Evolutionary conservation across 2,113 vertebrate species (phyloP).

Genomic region (Microcebus tavaratra): DNA sequence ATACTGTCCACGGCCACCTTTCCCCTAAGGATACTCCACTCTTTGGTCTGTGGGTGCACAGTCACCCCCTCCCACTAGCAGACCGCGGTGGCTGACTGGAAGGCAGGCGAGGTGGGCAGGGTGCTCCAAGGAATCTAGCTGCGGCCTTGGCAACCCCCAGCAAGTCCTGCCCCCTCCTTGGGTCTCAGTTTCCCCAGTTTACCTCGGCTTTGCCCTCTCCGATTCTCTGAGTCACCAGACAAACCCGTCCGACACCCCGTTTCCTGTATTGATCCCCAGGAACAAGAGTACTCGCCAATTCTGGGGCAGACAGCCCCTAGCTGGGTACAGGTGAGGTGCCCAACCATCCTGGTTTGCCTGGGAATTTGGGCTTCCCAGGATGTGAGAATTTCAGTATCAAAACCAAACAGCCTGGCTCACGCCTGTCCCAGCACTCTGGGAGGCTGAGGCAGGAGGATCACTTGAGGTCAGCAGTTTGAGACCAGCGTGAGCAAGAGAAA

Average conservation of each 20-base stretch:
- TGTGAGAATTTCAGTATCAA: background rate
- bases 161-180: background rate
- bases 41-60: accelerated
- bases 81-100: accelerated
- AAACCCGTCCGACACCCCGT: accelerated
- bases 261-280: background rate
- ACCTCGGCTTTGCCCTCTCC: background rate
- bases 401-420: background rate
- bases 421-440: too few species aligned
- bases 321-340: too few species aligned
- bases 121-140: background rate
- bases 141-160: background rate
- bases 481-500: too few species aligned
- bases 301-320: too few species aligned
- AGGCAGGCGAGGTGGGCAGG: accelerated
- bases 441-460: too few species aligned
- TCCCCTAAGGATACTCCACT: accelerated
- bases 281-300: background rate
- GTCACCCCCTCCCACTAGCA: accelerated
- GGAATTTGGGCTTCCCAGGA: too few species aligned
- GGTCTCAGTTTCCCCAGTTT: background rate
- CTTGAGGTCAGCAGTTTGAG: too few species aligned
- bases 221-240: background rate
- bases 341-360: background rate
- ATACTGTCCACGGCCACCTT: background rate